These are phyloP conservation scores for Charina bottae DNA, from an alignment of 2,113 vertebrate genomes.

Conservation along the genomic window DNA sequence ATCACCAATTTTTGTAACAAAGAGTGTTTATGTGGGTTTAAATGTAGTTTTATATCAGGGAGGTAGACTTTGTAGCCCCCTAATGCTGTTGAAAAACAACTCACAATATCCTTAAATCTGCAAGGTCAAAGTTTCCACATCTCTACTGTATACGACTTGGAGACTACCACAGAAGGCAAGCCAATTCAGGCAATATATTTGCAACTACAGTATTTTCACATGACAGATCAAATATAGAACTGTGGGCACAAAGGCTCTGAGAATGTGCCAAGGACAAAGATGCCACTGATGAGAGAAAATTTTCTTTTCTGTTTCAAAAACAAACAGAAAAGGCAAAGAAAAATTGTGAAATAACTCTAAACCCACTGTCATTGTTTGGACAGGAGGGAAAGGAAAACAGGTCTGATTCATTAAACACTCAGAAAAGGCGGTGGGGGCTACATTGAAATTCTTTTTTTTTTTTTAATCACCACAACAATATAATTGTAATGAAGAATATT, in stretches of 20 bases:
- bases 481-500: slow-evolving; percentile 47
- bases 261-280: slow-evolving; percentile 38
- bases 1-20: neutral
- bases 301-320: slow-evolving; percentile 22
- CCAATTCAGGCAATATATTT: neutral
- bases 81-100: neutral
- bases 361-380: slow-evolving; percentile 9
- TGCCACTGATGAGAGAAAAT: neutral
- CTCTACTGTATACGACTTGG: neutral
- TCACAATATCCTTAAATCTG: neutral
- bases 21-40: neutral
- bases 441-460: slow-evolving; percentile 13
- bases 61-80: neutral
- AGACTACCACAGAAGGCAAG: neutral
- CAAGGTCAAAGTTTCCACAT: neutral
- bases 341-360: slow-evolving; percentile 5
- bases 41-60: neutral
- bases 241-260: neutral
- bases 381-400: neutral
- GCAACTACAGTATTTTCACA: slow-evolving; percentile 2
- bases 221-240: neutral
- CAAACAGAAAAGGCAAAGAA: slow-evolving; percentile 13
- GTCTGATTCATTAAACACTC: slow-evolving; percentile 18
- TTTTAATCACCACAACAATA: slow-evolving; percentile 26
- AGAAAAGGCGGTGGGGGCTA: neutral